Percentiles rank a stretch among this genome's conserved stretches.
Conservation (phyloP, 2,113 vertebrate genomes). For the Ondatra zibethicus region DNA sequence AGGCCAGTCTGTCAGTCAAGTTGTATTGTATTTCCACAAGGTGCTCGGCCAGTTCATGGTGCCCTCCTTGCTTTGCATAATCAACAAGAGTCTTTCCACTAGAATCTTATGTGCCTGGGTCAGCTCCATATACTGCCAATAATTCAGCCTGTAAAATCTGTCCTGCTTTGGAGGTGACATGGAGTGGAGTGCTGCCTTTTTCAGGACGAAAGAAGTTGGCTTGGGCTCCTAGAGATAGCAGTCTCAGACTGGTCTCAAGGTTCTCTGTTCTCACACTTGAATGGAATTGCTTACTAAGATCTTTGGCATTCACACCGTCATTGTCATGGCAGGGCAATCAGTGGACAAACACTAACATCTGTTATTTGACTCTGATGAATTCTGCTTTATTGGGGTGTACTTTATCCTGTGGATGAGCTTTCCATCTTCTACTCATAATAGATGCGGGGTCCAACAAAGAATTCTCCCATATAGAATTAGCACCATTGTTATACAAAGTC, state of each 20-base stretch:
- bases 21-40: no score
- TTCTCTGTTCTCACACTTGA: constrained; percentile 97
- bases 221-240: constrained; percentile 96
- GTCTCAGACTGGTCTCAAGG: constrained; percentile 94
- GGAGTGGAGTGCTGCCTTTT: constrained; percentile 96
- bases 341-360: constrained; percentile 97
- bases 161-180: constrained; percentile 96
- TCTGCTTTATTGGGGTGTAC: constrained; percentile 98
- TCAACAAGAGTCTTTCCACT: constrained; percentile 95
- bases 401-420: constrained; percentile 97
- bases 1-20: no score
- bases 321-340: constrained; percentile 97
- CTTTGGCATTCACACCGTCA: constrained; percentile 95
- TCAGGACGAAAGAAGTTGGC: constrained; percentile 98
- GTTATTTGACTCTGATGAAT: constrained; percentile 98
- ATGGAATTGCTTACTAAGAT: constrained; percentile 99
- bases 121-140: constrained; percentile 95
- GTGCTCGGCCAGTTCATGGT: no score
- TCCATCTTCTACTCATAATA: constrained; percentile 94
- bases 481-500: constrained; percentile 96
- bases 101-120: constrained; percentile 96
- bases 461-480: constrained; percentile 99
- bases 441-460: constrained; percentile 97
- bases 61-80: constrained; percentile 94
- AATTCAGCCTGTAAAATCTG: constrained; percentile 96